Base-by-base conservation (phyloP, 2,888 invertebrate species). In the Drosophila demipolita region DNA sequence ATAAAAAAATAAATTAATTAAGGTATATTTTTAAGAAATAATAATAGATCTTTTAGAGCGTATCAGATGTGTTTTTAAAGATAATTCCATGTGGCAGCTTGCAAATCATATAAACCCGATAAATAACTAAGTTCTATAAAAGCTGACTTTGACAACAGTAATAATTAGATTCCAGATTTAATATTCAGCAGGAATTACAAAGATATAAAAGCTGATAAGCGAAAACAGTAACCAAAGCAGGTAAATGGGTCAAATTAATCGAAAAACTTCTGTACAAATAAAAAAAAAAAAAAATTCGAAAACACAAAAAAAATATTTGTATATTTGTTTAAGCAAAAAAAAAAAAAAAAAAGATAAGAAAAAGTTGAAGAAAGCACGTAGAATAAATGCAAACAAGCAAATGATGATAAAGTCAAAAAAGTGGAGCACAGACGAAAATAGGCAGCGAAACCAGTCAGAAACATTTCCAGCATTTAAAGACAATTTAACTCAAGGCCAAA, bases 401-500 rank as follows among this genome's bases (percentile, higher is more conserved):
- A 50, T 12, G 17, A 33, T 64, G 45, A 66, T 49, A 50, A n/a
- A 58, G 49, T 3, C 20, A 3, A 36, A 50, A 32, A 52, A 50
- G n/a, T n/a, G 3, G 23, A 53, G 26, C 7, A 11, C 15, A 36
- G 17, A 54, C 17, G 3, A 20, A 49, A 26, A 15, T 20, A 42
- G 5, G 1, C 23, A n/a, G 4, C 23, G n/a, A 23, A 32, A 26
- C n/a, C n/a, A 36, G 29, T 38, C 45, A 38, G 50, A 8, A 7
- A 42, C 15, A 23, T 35, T 35, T 33, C 2, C 17, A 55, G 55
- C 55, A 55, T 32, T 40, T 57, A 38, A 57, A 57, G 20, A 59
- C 4, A 60, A 50, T 32, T 63, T n/a, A 33, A 20, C 59, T 60
- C 65, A 60, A 71, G 59, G 55, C 52, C 38, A 54, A 40, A 57